Conservation (phyloP, 2,888 invertebrate genomes). For the Argyresthia goedartella region DNA sequence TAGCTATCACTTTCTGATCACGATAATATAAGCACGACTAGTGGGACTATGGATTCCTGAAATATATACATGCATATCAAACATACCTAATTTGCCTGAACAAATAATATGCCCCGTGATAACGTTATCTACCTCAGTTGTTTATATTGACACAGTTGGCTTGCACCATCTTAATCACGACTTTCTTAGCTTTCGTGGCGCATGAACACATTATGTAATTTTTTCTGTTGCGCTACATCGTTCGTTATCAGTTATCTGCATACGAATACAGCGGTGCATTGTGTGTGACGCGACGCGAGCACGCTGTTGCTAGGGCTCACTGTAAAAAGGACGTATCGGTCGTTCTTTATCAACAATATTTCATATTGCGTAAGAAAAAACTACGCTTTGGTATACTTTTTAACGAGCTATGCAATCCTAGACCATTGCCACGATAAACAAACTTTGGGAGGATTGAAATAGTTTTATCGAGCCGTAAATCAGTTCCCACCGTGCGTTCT, state of each 20-base stretch:
- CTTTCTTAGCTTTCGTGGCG: not conserved
- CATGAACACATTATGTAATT: too few relatives aligned
- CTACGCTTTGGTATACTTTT: not conserved
- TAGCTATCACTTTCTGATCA: too few relatives aligned
- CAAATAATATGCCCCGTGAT: not conserved
- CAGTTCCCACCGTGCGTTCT: slow-evolving; percentile 41
- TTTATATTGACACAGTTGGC: slow-evolving; percentile 3
- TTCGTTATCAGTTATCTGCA: not conserved
- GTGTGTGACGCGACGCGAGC: not conserved
- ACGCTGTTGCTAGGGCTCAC: not conserved
- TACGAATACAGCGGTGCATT: not conserved
- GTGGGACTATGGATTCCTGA: too few relatives aligned
- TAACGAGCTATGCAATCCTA: not conserved
- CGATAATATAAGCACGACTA: too few relatives aligned
- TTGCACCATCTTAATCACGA: not conserved
- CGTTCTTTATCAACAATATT: not conserved
- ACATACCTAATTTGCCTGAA: not conserved
- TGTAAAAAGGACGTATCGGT: too few relatives aligned
- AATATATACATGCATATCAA: too few relatives aligned
- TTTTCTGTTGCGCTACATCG: not conserved
- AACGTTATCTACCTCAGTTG: not conserved
- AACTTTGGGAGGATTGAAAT: slow-evolving; percentile 8
- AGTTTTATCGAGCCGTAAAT: slow-evolving; percentile 18
- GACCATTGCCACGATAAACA: slow-evolving; percentile 6
- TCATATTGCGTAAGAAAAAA: not conserved